phyloP scores from a whole-genome alignment of 2,113 vertebrate species.

The Columba livia region DNA sequence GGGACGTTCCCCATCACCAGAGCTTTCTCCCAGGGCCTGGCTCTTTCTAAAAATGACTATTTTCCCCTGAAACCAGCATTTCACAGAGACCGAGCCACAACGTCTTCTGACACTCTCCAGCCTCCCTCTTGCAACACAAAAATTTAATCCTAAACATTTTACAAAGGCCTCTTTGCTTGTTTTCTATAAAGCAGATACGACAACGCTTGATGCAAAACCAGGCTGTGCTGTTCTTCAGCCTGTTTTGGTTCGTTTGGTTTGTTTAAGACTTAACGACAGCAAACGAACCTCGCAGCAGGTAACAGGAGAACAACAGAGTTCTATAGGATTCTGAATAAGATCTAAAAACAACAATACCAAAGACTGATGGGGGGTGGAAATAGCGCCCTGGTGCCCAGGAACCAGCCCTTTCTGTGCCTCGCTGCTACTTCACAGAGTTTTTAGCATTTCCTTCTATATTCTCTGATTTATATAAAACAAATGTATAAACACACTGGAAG shows the following conservation, averaged over 20 bases:
- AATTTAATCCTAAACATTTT: neutral
- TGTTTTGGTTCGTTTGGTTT: too few species aligned
- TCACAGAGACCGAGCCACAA: neutral
- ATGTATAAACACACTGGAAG: neutral
- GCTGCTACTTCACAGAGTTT: neutral
- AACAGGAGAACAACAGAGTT: neutral
- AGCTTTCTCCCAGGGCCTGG: accelerated
- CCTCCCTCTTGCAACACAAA: neutral
- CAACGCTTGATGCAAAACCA: neutral
- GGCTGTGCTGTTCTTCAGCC: accelerated
- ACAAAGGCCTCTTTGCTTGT: accelerated
- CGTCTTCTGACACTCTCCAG: neutral
- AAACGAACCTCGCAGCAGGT: neutral
- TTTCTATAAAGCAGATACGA: neutral
- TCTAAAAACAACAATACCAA: neutral
- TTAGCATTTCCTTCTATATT: neutral
- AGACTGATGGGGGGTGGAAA: accelerated
- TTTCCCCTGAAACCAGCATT: neutral
- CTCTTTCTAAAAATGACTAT: neutral
- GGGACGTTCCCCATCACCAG: neutral
- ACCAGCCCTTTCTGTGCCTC: neutral
- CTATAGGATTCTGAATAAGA: neutral
- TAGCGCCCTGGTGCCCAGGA: neutral
- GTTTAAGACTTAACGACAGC: neutral
- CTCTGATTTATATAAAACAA: neutral